Base-by-base conservation (phyloP, 2,797 vertebrate species). In the Lepidocolaptes lacrymiger region DNA sequence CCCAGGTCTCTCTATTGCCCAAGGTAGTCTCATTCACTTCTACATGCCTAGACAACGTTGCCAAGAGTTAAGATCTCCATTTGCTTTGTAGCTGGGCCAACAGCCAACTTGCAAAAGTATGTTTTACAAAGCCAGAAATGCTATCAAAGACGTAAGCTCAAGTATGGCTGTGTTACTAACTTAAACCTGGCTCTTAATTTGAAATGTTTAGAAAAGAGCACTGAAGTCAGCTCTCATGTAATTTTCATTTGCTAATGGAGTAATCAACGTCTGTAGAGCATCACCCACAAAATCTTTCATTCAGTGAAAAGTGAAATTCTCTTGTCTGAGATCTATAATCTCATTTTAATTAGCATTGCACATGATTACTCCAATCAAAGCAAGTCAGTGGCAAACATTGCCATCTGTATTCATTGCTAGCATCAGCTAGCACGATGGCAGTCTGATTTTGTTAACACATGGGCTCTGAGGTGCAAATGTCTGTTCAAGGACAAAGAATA, bases 271-370 rank as follows among this genome's bases (percentile, higher is more conserved):
- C 82, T 84, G 66, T 59, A 77, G 55, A 61, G 63, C 69, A 72
- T 59, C 59, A 74, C 61, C 34, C 54, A 88, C 46, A 66, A 89
- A 91, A 62, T 76, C 83, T 74, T 89, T 67, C 61, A 55, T 41
- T 91, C 90, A 62, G 2, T 81, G 79, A 86, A 88, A 96, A 78
- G 59, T 18, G 16, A 89, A 93, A 73, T 81, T 89, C 73, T 76
- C 74, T 92, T 91, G 51, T 92, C 73, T 93, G 44, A 85, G 66
- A 77, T 94, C 75, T 91, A 3, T 75, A 88, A 88, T 84, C 76
- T 93, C 78, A 67, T 77, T 95, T 94, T 96, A 96, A 97, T 96
- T 94, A 93, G 76, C 76, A 71, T 43, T 91, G 83, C 73, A 75
- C 68, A 88, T 91, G 83, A 94, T 94, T 91, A 52, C 62, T 85